Evolutionary conservation across 2,888 invertebrate species (phyloP), one percentile per base, ranked within the genome.

Genomic region (Pycnomerus fuliginosus): DNA sequence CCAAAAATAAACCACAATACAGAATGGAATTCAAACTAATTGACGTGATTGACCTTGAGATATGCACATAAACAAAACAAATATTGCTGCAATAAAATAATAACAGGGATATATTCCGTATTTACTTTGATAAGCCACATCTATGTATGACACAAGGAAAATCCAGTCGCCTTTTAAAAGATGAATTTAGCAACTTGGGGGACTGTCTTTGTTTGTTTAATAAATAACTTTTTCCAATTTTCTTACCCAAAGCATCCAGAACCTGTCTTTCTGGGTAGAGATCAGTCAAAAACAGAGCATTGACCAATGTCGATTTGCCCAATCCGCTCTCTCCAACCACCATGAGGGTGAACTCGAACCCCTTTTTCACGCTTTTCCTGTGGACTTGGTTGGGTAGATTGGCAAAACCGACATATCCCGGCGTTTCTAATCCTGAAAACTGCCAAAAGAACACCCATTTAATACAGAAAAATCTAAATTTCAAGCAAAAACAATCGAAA

Each of bases 311-410:
- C 0, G 95, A 95, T 75, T 97, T 97, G 20, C 97, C 97, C 23
- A 96, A 76, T 0, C 96, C 94, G 56, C 86, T 86, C 64, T 90
- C 89, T 1, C 72, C 72, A 3, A 72, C 95, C 39, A 97, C 95
- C 96, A 97, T 96, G 7, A 97, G 75, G 0, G 96, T 96, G 70
- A 97, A 97, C 74, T 96, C 96, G 69, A 97, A 97, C 13, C 96
- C 96, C 69, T 95, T 96, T 73, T 97, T 97, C 37, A 96, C 96
- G 0, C 94, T 95, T 73, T 97, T 97, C 51, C 96, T 79, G 71
- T 97, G 95, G 15, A 97, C 95, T 74, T 96, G 96, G 73, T 96
- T 95, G 1, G 96, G 96, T 23, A 97, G 74, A 76, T 96, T 96
- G 34, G 95, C 96, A 73, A 93, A 93, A 2, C 93, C 93, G 22